Conservation (phyloP, 1,140 invertebrate species). For the Teleogryllus occipitalis region DNA sequence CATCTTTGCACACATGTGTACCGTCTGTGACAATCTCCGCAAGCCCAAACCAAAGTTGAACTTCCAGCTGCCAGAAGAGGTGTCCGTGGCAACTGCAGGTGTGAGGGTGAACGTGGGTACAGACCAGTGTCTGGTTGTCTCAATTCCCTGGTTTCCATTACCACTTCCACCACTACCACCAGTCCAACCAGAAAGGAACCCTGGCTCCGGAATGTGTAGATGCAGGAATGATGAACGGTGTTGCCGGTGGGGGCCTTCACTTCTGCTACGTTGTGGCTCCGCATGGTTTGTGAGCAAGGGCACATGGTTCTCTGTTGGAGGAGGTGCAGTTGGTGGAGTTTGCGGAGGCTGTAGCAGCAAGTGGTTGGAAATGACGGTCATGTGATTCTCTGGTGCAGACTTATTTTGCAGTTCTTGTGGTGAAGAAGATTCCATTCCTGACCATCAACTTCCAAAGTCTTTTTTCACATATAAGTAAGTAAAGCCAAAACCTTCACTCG, state of each 20-base stretch:
- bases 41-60: constrained; percentile 43
- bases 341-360: background rate
- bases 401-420: no score
- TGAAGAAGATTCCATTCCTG: no score
- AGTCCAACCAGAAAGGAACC: constrained; percentile 11
- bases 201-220: constrained; percentile 37
- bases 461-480: no score
- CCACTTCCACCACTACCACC: constrained; percentile 21
- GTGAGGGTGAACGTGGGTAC: constrained; percentile 44
- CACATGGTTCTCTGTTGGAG: background rate
- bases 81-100: constrained; percentile 33
- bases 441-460: no score
- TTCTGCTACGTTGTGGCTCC: background rate
- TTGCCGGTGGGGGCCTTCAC: constrained; percentile 17
- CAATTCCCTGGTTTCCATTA: constrained; percentile 27
- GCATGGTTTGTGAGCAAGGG: background rate
- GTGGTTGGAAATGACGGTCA: background rate
- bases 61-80: constrained; percentile 35
- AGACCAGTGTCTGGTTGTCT: constrained; percentile 42
- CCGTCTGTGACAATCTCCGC: constrained; percentile 44
- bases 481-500: no score
- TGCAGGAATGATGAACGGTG: constrained; percentile 38
- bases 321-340: no score
- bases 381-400: background rate
- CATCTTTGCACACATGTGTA: constrained; percentile 34